Conservation (phyloP, 1,140 invertebrate species). For the Homarus americanus region DNA sequence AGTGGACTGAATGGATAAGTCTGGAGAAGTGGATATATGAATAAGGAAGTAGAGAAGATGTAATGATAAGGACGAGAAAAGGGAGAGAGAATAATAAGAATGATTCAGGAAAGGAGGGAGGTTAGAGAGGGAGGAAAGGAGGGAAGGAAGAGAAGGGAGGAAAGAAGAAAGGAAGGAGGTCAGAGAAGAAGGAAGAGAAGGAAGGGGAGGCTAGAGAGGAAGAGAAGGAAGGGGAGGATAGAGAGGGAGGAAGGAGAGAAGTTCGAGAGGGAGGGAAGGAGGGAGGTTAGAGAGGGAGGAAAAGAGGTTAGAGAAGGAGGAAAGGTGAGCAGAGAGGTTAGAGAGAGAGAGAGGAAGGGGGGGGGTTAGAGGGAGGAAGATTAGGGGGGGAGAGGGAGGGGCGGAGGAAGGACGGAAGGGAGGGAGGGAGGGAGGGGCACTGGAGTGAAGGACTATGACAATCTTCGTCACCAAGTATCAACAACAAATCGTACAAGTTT, state of each 20-base stretch:
- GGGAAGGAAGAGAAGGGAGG: not conserved
- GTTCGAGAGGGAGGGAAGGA: too few relatives aligned
- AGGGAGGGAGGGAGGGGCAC: not conserved
- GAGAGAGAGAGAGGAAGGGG: too few relatives aligned
- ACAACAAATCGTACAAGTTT: too few relatives aligned
- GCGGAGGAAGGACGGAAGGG: too few relatives aligned
- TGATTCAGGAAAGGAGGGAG: not conserved
- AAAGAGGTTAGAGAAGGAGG: too few relatives aligned
- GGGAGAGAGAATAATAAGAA: not conserved
- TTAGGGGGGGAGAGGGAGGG: not conserved
- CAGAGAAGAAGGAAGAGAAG: not conserved
- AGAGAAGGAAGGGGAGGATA: not conserved
- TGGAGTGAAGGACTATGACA: too few relatives aligned
- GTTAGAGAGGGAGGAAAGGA: not conserved
- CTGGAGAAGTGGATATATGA: too few relatives aligned
- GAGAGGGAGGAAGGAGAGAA: not conserved
- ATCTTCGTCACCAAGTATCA: too few relatives aligned
- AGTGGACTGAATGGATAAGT: too few relatives aligned
- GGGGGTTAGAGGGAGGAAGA: not conserved
- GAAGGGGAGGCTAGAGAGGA: not conserved
- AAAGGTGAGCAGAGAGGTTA: too few relatives aligned
- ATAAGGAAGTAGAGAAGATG: too few relatives aligned
- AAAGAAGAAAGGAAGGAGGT: not conserved
- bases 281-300: not conserved
- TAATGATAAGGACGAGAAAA: not conserved